Conservation (phyloP, 2,888 invertebrate genomes). For the Cantharis nigra region DNA sequence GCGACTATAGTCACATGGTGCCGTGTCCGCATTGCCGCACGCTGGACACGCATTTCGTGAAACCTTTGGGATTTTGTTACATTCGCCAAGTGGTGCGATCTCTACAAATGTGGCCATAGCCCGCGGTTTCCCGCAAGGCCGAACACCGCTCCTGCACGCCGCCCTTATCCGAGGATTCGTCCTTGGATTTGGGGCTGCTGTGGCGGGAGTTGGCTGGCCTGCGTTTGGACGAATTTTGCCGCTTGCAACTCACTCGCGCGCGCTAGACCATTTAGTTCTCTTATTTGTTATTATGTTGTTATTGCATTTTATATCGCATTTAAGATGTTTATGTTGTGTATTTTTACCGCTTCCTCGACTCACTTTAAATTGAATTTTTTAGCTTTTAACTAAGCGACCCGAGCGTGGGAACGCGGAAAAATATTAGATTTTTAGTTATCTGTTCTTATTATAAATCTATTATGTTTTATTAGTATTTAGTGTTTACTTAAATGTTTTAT, state of each 20-base stretch:
- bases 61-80: constrained; percentile 84
- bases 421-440: constrained; percentile 41
- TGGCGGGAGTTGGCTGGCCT: constrained; percentile 57
- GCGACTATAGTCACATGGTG: constrained; percentile 91
- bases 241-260: constrained; percentile 54
- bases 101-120: constrained; percentile 86
- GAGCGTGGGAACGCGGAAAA: constrained; percentile 27
- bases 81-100: constrained; percentile 62
- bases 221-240: constrained; percentile 56
- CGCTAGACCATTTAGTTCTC: constrained; percentile 47
- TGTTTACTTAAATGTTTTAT: constrained; percentile 33
- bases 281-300: constrained; percentile 34
- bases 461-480: constrained; percentile 44
- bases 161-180: constrained; percentile 40
- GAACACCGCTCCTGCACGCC: constrained; percentile 61
- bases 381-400: neutral
- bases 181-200: constrained; percentile 53
- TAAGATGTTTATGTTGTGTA: constrained; percentile 38
- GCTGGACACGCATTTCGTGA: constrained; percentile 93
- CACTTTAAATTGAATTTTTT: constrained; percentile 21
- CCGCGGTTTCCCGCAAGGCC: constrained; percentile 65
- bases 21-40: constrained; percentile 91
- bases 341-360: constrained; percentile 26
- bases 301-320: constrained; percentile 55
- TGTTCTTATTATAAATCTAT: constrained; percentile 46